phyloP scores from a whole-genome alignment of 2,888 invertebrate species.

The Caenorhabditis sulstoni region DNA sequence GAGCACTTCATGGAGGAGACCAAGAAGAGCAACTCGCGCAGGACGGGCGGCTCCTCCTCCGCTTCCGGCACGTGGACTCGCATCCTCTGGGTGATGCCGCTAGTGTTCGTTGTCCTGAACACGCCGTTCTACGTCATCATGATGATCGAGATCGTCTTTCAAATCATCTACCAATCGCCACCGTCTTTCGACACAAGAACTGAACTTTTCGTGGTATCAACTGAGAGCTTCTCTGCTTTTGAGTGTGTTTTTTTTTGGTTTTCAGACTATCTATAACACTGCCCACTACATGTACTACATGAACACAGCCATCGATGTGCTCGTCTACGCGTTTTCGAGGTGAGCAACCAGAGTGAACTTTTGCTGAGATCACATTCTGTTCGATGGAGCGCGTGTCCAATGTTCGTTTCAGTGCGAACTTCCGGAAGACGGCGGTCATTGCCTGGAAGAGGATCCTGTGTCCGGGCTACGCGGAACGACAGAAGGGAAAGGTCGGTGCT shows the following conservation, averaged over 20 bases:
- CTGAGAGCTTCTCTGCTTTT: neutral
- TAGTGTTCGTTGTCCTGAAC: conserved; percentile 79
- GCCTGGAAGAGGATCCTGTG: conserved; percentile 75
- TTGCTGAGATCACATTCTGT: too few relatives aligned
- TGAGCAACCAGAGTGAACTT: conserved; percentile 18
- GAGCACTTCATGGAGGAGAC: conserved; percentile 53
- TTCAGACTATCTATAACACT: conserved; percentile 73
- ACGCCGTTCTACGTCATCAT: conserved; percentile 77
- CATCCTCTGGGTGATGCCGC: conserved; percentile 79
- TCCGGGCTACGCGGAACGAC: conserved; percentile 53
- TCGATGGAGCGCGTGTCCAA: too few relatives aligned
- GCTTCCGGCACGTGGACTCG: conserved; percentile 72
- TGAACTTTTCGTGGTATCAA: conserved; percentile 60
- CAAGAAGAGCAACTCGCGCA: conserved; percentile 59
- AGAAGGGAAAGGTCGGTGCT: conserved; percentile 52
- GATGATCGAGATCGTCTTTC: conserved; percentile 66
- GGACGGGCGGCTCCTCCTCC: conserved; percentile 60
- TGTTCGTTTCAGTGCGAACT: conserved; percentile 75
- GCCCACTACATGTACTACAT: conserved; percentile 80
- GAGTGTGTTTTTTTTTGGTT: neutral
- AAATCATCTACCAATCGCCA: conserved; percentile 63
- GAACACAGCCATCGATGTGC: conserved; percentile 78
- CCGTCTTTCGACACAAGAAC: conserved; percentile 55
- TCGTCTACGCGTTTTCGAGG: conserved; percentile 80
- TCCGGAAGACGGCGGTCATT: conserved; percentile 77